phyloP scores from a whole-genome alignment of 2,888 invertebrate species.

The Sinotaia quadrata region DNA sequence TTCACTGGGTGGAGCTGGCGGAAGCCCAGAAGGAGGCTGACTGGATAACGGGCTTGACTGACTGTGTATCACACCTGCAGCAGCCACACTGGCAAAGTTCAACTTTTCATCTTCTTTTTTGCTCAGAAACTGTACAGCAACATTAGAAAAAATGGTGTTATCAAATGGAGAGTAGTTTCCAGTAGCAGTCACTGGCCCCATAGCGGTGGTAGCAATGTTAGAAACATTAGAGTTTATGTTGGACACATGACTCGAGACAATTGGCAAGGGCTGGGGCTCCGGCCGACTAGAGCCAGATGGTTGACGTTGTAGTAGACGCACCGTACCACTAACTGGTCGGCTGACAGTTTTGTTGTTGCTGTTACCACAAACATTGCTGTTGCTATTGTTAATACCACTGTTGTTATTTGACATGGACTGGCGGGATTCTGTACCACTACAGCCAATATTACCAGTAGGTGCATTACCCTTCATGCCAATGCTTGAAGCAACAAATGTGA shows the following conservation, averaged over 20 bases:
- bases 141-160: slow-evolving; percentile 81
- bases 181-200: slow-evolving; percentile 63
- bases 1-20: slow-evolving; percentile 23
- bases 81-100: slow-evolving; percentile 82
- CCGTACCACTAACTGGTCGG: slow-evolving; percentile 18
- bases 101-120: slow-evolving; percentile 73
- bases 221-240: slow-evolving; percentile 16
- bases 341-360: slow-evolving; percentile 13
- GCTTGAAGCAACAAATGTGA: slow-evolving; percentile 19
- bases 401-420: not conserved
- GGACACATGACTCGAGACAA: slow-evolving; percentile 47
- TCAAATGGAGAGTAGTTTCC: slow-evolving; percentile 90
- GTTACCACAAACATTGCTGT: slow-evolving; percentile 23
- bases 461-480: not conserved
- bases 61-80: slow-evolving; percentile 76
- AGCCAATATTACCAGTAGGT: not conserved
- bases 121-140: slow-evolving; percentile 72
- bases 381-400: slow-evolving; percentile 26
- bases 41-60: slow-evolving; percentile 37
- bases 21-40: slow-evolving; percentile 23
- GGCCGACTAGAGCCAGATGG: slow-evolving; percentile 11
- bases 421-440: slow-evolving; percentile 1
- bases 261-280: slow-evolving; percentile 63
- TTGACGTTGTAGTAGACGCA: slow-evolving; percentile 24
- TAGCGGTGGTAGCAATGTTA: slow-evolving; percentile 11